Percentiles rank a stretch among this genome's conserved stretches.
phyloP scores from a whole-genome alignment of 1,140 invertebrate species.

The Orchestia grillus region DNA sequence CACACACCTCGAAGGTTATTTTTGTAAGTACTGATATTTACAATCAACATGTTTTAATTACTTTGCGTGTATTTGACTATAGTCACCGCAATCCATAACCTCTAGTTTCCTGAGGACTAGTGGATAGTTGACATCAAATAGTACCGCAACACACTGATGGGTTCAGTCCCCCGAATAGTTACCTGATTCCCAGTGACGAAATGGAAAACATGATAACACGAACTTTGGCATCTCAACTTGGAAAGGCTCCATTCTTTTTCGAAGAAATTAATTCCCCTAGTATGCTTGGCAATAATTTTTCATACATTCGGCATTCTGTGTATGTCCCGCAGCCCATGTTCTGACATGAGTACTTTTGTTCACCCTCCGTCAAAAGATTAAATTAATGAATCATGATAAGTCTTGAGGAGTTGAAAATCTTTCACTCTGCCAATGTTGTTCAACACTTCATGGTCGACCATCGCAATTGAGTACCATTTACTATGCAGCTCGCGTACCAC shows the following conservation, averaged over 20 bases:
- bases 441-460: background rate
- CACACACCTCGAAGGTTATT: background rate
- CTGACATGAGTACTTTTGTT: background rate
- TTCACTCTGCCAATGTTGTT: background rate
- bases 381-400: background rate
- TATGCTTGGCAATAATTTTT: background rate
- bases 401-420: background rate
- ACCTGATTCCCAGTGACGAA: too few species aligned
- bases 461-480: background rate
- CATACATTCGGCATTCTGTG: background rate
- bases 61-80: background rate
- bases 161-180: background rate
- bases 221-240: background rate
- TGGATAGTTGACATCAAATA: background rate
- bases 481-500: background rate
- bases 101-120: background rate
- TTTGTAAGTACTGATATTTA: background rate
- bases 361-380: background rate
- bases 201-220: background rate
- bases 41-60: background rate
- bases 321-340: background rate
- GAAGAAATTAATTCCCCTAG: background rate
- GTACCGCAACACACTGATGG: background rate
- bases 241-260: background rate
- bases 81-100: background rate